These are phyloP conservation scores for Timema podura DNA, from an alignment of 2,888 invertebrate genomes.

Conservation along the genomic window DNA sequence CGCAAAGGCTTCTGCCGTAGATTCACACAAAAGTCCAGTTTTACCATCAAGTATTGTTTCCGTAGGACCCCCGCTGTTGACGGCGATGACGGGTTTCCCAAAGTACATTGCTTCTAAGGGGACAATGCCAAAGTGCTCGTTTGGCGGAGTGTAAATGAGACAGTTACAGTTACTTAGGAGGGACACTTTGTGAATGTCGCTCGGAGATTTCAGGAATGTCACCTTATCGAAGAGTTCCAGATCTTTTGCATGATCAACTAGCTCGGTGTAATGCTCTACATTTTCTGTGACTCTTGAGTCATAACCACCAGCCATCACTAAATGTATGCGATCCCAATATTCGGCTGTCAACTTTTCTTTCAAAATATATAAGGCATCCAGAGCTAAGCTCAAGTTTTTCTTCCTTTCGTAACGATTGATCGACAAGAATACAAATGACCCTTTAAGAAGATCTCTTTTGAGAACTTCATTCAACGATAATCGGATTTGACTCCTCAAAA, in stretches of 20 bases:
- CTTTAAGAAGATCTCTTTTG: constrained; percentile 41
- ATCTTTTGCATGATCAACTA: constrained; percentile 61
- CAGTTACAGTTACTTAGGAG: constrained; percentile 73
- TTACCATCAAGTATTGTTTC: constrained; percentile 81
- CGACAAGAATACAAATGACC: constrained; percentile 72
- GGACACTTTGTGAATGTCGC: constrained; percentile 76
- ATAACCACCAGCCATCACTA: constrained; percentile 95
- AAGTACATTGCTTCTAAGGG: constrained; percentile 98
- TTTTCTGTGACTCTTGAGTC: constrained; percentile 86
- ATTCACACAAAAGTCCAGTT: constrained; percentile 77
- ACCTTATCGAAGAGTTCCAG: constrained; percentile 67
- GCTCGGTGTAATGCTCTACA: constrained; percentile 74
- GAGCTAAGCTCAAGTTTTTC: constrained; percentile 85
- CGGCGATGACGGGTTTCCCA: constrained; percentile 89
- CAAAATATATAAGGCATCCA: constrained; percentile 71
- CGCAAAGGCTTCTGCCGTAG: constrained; percentile 67
- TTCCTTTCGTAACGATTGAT: constrained; percentile 97
- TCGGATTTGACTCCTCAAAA: constrained; percentile 56
- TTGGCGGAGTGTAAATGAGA: constrained; percentile 90
- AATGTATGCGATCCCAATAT: constrained; percentile 65
- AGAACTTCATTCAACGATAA: constrained; percentile 27
- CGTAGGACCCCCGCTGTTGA: constrained; percentile 91
- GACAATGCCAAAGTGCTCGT: constrained; percentile 99
- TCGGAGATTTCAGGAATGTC: constrained; percentile 81
- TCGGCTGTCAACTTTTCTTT: constrained; percentile 50